Base-by-base conservation (phyloP, 1,140 invertebrate species). In the Babylonia areolata region DNA sequence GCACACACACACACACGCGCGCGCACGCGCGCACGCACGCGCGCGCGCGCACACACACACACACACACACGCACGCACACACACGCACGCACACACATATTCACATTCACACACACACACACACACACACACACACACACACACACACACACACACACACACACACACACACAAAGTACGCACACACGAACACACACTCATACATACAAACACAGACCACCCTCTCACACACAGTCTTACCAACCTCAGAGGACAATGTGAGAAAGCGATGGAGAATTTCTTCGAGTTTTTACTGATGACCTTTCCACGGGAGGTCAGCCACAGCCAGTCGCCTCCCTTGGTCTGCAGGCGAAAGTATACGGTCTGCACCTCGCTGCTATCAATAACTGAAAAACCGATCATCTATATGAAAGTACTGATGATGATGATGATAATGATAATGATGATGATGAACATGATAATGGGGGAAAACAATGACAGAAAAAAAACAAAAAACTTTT, bases 201-300 rank as follows among this genome's bases (percentile, higher is more conserved):
- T 11, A 73, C n/a, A n/a, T 28, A n/a, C n/a, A n/a, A n/a, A n/a
- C 46, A 46, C 42, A 15, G 5, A 5, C 42, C 42, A 46, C 73
- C 6, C 33, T 11, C 73, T 31, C 73, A 1, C 39, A 35, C 73
- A 35, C 12, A 6, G 15, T 51, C 46, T 35, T 20, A 83, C 31
- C 83, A 88, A 93, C 92, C 91, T 90, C 35, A 93, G 88, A 20
- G 92, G 92, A 85, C 90, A 92, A 80, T 93, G 92, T 33, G 92
- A 90, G 84, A 92, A 93, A 11, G 92, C 90, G 11, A 93, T 90
- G 40, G 92, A 92, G 85, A 91, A 91, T 73, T 92, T 93, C 88
- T 92, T 93, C 37, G 90, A 90, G 75, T 93, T 91, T 85, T 91
- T 93, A 75, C 87, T 87, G 84, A 92, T 88, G 37, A 92, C 90